Conservation (phyloP, 1,140 invertebrate species). For the Drosophila kanapiae region DNA sequence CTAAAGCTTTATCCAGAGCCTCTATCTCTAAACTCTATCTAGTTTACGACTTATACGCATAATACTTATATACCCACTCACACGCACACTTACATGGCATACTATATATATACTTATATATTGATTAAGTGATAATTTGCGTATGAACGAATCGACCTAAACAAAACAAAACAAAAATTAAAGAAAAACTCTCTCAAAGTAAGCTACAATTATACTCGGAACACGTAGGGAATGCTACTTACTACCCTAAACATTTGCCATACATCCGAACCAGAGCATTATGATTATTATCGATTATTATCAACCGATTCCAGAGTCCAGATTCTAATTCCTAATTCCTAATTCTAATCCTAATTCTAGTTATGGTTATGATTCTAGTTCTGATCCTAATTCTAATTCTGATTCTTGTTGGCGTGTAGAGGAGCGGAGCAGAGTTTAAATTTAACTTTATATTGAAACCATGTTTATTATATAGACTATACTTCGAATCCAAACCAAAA, state of each 20-base stretch:
- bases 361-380: slow-evolving; percentile 58
- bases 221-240: slow-evolving; percentile 46
- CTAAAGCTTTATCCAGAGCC: slow-evolving; percentile 62
- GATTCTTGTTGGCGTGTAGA: slow-evolving; percentile 68
- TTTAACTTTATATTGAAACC: slow-evolving; percentile 60
- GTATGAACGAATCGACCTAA: slow-evolving; percentile 43
- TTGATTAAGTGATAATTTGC: slow-evolving; percentile 82
- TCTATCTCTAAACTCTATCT: slow-evolving; percentile 64
- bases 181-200: slow-evolving; percentile 45
- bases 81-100: slow-evolving; percentile 76
- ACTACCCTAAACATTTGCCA: slow-evolving; percentile 60
- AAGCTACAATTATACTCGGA: slow-evolving; percentile 74
- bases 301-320: slow-evolving; percentile 33
- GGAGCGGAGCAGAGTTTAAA: slow-evolving; percentile 56
- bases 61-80: slow-evolving; percentile 66
- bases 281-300: slow-evolving; percentile 58
- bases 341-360: slow-evolving; percentile 48
- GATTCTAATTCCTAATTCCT: slow-evolving; percentile 37
- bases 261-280: slow-evolving; percentile 57
- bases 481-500: slow-evolving; percentile 51
- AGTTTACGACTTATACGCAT: slow-evolving; percentile 63
- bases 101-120: slow-evolving; percentile 65
- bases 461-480: slow-evolving; percentile 75
- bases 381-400: slow-evolving; percentile 65
- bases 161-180: not conserved